Evolutionary conservation across 2,797 vertebrate genomes (phyloP).

Genomic region (Myioborus melanocephalus): DNA sequence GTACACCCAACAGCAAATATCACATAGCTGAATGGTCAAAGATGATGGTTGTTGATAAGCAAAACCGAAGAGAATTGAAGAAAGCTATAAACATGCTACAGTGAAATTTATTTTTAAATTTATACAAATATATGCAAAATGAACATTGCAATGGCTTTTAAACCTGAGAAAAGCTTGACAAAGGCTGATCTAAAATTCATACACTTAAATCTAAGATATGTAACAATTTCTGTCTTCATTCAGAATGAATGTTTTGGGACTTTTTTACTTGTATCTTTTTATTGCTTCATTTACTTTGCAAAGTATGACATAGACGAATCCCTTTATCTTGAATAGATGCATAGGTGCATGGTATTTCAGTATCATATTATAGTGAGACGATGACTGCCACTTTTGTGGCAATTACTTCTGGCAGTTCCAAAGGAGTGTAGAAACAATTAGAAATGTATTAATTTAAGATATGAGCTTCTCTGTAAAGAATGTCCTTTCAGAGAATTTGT

Average conservation of each 20-base stretch:
- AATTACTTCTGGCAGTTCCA: background rate
- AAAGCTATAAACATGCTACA: background rate
- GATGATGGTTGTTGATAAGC: background rate
- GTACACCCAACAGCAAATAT: background rate
- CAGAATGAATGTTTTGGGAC: background rate
- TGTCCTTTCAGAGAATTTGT: background rate
- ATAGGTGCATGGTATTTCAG: background rate
- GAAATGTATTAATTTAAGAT: background rate
- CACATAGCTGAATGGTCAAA: background rate
- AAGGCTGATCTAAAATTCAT: background rate
- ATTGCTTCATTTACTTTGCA: background rate
- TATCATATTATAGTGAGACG: background rate
- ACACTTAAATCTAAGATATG: background rate
- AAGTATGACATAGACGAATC: background rate
- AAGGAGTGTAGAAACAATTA: background rate
- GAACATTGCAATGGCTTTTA: background rate
- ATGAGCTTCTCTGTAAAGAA: background rate
- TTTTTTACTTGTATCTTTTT: background rate
- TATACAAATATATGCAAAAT: background rate
- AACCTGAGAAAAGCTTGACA: background rate
- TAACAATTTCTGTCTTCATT: background rate
- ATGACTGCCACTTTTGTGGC: background rate
- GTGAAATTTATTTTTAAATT: background rate
- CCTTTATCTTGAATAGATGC: background rate
- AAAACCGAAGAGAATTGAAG: background rate